A percentile compares a stretch with the other conserved stretches of the same genome.
These are phyloP conservation scores for Littorina saxatilis DNA, from an alignment of 1,140 invertebrate genomes.

Conservation along the genomic window DNA sequence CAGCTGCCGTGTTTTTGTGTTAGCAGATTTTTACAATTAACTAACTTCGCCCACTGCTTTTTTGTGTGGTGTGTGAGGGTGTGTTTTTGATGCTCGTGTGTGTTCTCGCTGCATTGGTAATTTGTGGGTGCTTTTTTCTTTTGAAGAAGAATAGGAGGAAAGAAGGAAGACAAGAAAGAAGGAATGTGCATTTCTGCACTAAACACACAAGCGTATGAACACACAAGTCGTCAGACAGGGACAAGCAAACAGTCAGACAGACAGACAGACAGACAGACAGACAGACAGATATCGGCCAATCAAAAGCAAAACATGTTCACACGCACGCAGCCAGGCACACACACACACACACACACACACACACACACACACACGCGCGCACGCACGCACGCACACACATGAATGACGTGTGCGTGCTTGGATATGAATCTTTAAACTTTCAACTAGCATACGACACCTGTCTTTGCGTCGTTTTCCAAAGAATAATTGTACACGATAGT, in stretches of 20 bases:
- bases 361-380: background rate
- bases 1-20: background rate
- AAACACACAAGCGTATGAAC: background rate
- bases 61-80: too few species aligned
- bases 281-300: background rate
- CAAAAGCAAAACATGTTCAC: background rate
- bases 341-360: background rate
- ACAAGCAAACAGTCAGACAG: background rate
- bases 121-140: too few species aligned
- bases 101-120: too few species aligned
- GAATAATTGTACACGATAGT: too few species aligned
- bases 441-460: too few species aligned
- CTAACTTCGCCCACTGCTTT: background rate
- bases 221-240: background rate
- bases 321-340: constrained; percentile 13
- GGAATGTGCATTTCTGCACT: too few species aligned
- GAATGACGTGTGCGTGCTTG: background rate
- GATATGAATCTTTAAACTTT: too few species aligned
- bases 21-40: background rate
- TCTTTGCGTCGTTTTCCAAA: too few species aligned
- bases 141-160: too few species aligned
- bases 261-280: constrained; percentile 12
- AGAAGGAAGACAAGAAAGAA: too few species aligned
- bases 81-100: too few species aligned
- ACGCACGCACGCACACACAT: background rate